Conservation (phyloP, 2,888 invertebrate genomes). For the Vannuccia rotundouncinata region DNA sequence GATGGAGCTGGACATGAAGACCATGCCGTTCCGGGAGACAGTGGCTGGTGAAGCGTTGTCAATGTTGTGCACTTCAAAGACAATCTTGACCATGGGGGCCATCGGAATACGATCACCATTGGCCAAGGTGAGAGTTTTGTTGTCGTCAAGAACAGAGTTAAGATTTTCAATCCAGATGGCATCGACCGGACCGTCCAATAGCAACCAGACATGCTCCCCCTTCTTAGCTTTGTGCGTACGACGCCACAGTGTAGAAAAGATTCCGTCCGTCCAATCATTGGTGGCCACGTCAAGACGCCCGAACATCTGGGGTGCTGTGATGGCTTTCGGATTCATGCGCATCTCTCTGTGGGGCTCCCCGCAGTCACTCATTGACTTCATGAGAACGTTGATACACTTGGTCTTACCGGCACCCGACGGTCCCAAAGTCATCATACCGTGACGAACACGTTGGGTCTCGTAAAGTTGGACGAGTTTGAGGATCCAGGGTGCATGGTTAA, state of each 20-base stretch:
- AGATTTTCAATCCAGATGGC: slow-evolving; percentile 59
- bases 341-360: slow-evolving; percentile 82
- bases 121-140: slow-evolving; percentile 58
- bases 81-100: slow-evolving; percentile 56
- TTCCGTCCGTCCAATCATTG: slow-evolving; percentile 97
- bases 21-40: slow-evolving; percentile 58
- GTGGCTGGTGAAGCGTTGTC: slow-evolving; percentile 58
- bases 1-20: slow-evolving; percentile 90
- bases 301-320: slow-evolving; percentile 95
- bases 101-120: slow-evolving; percentile 58
- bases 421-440: slow-evolving; percentile 58
- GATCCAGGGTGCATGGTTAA: slow-evolving; percentile 89
- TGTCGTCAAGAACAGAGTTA: slow-evolving; percentile 58
- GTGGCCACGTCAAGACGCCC: slow-evolving; percentile 90
- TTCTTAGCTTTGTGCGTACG: slow-evolving; percentile 83
- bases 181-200: slow-evolving; percentile 57
- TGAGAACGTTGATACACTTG: slow-evolving; percentile 76
- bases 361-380: slow-evolving; percentile 79
- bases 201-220: slow-evolving; percentile 57
- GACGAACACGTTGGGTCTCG: slow-evolving; percentile 57
- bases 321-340: slow-evolving; percentile 96
- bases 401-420: slow-evolving; percentile 69
- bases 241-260: slow-evolving; percentile 91
- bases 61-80: slow-evolving; percentile 58
- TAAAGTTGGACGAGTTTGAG: slow-evolving; percentile 80